A percentile compares a stretch with the other conserved stretches of the same genome.
phyloP scores from a whole-genome alignment of 1,140 invertebrate species.

The Drosophila arizonae region DNA sequence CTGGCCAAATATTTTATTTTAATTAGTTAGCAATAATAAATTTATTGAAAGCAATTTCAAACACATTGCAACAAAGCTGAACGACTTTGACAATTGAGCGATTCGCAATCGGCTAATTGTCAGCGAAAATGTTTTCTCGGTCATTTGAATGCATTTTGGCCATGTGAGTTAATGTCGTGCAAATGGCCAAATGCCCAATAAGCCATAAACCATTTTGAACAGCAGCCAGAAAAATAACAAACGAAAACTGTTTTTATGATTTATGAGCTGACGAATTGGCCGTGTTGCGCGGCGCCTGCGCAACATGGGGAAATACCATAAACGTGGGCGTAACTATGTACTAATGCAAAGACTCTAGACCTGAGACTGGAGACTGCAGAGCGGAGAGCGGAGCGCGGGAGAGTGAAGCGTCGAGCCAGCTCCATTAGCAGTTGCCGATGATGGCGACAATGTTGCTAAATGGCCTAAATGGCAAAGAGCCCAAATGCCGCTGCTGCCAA shows the following conservation, averaged over 20 bases:
- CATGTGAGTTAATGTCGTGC: conserved; percentile 35
- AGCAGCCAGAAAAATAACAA: conserved; percentile 33
- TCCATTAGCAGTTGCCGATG: conserved; percentile 35
- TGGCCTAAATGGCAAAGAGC: conserved; percentile 38
- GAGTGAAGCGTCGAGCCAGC: not conserved
- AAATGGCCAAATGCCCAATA: conserved; percentile 45
- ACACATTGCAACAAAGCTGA: conserved; percentile 1
- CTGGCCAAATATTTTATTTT: too few relatives aligned
- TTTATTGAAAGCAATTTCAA: not conserved
- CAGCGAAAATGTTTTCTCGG: conserved; percentile 6
- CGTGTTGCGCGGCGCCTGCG: conserved; percentile 23
- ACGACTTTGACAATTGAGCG: conserved; percentile 20
- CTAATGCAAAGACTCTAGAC: not conserved
- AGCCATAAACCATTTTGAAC: conserved; percentile 39
- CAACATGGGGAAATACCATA: conserved; percentile 40
- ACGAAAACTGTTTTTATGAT: conserved; percentile 34
- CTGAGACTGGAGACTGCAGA: not conserved
- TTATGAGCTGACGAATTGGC: conserved; percentile 42
- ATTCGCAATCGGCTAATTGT: conserved; percentile 7
- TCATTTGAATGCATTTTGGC: not conserved
- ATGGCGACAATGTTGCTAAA: conserved; percentile 48
- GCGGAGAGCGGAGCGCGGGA: too few relatives aligned
- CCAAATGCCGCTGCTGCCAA: conserved; percentile 28
- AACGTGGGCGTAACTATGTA: conserved; percentile 39
- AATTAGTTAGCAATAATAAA: not conserved